Evolutionary conservation across 2,888 invertebrate genomes (phyloP), one percentile per base, ranked within the genome.

Genomic region (Pseudococcus jackbeardsleyi): DNA sequence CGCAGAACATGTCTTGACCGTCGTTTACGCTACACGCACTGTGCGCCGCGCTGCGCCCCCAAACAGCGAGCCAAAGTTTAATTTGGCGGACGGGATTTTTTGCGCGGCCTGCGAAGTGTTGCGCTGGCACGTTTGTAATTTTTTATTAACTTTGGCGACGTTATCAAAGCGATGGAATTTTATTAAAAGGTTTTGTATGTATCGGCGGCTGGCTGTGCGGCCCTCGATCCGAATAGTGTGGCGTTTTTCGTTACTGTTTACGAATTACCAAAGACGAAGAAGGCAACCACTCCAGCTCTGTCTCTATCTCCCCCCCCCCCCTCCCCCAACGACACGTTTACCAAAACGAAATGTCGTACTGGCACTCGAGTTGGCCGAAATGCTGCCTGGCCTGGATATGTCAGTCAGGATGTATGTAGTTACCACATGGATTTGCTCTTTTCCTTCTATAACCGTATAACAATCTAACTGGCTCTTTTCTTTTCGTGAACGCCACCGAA

Each of bases 101-200:
- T 19, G 19, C 19, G 64, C 64, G 64, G 64, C 64, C 22, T 22
- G 22, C 64, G 22, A 64, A 64, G 64, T 19, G 64, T 22, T 64
- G 64, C 19, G 64, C 64, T 64, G 64, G 19, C 64, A 22, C 6
- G 64, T 64, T 50, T 11, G 64, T 64, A 64, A 64, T 64, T 64
- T 64, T 64, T 64, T 64, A 64, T 64, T 64, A 64, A 64, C 64
- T 64, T 64, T 64, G 64, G 64, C 64, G 64, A 64, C 64, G 64
- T 64, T 64, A 64, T 64, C 64, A 64, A 64, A 64, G 64, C 64
- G 64, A 64, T 64, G 64, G 64, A 64, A 64, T 64, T 64, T 64
- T 64, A 64, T 64, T 64, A 64, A 64, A 64, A 64, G 64, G 64
- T 64, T 64, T 64, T 64, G 22, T 64, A 64, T 64, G 64, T 64